These are phyloP conservation scores for Zaprionus lachaisei DNA, from an alignment of 1,140 invertebrate species.

Conservation along the genomic window DNA sequence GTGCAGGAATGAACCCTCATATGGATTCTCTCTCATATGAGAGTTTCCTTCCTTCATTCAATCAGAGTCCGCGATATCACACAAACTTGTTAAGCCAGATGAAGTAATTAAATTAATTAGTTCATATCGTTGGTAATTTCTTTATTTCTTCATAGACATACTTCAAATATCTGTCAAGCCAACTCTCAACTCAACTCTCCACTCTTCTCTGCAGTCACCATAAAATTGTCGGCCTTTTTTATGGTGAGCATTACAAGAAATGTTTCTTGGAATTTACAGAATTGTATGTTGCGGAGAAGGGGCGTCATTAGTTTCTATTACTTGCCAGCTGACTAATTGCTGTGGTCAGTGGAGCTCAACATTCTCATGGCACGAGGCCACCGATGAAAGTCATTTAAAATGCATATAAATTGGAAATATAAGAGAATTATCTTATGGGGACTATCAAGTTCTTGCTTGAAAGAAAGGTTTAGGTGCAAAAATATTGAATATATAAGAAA, in stretches of 20 bases:
- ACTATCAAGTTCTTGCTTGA: conserved; percentile 58
- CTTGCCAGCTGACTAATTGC: conserved; percentile 63
- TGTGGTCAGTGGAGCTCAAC: conserved; percentile 45
- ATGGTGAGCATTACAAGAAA: conserved; percentile 40
- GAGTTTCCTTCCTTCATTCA: conserved; percentile 14
- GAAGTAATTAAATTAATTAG: conserved; percentile 66
- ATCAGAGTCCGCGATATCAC: conserved; percentile 43
- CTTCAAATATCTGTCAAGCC: conserved; percentile 43
- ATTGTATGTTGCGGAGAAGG: background rate
- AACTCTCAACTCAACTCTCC: background rate
- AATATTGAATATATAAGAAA: too few species aligned
- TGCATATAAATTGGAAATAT: conserved; percentile 55
- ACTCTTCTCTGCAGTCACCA: background rate
- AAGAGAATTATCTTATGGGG: conserved; percentile 47
- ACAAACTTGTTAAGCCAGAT: conserved; percentile 66
- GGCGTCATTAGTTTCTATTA: conserved; percentile 67
- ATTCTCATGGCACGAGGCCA: conserved; percentile 37
- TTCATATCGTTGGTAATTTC: background rate
- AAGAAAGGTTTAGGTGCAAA: too few species aligned
- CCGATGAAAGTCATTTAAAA: conserved; percentile 46
- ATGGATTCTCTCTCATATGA: background rate
- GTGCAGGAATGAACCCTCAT: conserved; percentile 3
- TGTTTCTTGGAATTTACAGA: conserved; percentile 52
- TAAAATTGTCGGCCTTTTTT: conserved; percentile 42
- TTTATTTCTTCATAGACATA: conserved; percentile 51